Conservation (phyloP, 2,888 invertebrate genomes). For the Bombylius discolor region DNA sequence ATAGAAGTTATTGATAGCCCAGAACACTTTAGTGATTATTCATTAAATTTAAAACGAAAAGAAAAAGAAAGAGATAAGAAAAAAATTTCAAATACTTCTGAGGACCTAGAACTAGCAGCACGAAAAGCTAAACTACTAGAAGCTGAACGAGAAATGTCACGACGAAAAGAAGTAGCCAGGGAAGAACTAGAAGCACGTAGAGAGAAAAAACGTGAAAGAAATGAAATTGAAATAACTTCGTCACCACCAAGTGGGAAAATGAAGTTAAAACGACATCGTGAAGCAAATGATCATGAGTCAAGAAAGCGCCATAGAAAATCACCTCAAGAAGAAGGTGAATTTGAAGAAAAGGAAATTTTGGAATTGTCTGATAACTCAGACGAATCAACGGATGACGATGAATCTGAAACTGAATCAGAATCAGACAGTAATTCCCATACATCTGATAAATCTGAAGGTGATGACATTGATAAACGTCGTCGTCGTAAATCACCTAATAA, state of each 20-base stretch:
- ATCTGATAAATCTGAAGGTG: slow-evolving; percentile 23
- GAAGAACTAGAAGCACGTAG: slow-evolving; percentile 62
- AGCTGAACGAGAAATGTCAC: slow-evolving; percentile 63
- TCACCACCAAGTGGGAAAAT: background rate
- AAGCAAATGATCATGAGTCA: background rate
- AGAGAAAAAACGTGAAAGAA: slow-evolving; percentile 41
- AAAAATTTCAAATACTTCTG: slow-evolving; percentile 14
- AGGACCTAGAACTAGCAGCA: slow-evolving; percentile 41
- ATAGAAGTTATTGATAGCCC: slow-evolving; percentile 38
- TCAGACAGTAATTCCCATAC: slow-evolving; percentile 31
- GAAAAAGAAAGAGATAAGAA: slow-evolving; percentile 20
- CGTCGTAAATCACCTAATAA: slow-evolving; percentile 20
- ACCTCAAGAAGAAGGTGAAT: slow-evolving; percentile 23
- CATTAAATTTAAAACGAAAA: slow-evolving; percentile 19
- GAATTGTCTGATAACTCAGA: slow-evolving; percentile 32
- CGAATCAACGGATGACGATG: slow-evolving; percentile 20
- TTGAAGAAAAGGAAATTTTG: slow-evolving; percentile 7
- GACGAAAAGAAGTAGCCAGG: slow-evolving; percentile 61
- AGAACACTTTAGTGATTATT: slow-evolving; percentile 36
- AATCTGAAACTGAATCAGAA: slow-evolving; percentile 41
- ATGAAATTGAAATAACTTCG: slow-evolving; percentile 24
- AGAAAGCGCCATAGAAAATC: background rate
- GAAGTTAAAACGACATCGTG: slow-evolving; percentile 1
- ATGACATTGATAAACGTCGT: slow-evolving; percentile 22
- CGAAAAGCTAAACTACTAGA: slow-evolving; percentile 55